Base-by-base conservation (phyloP, 53 echinoderm and acorn worm genomes). In the Holothuria leucospilota region DNA sequence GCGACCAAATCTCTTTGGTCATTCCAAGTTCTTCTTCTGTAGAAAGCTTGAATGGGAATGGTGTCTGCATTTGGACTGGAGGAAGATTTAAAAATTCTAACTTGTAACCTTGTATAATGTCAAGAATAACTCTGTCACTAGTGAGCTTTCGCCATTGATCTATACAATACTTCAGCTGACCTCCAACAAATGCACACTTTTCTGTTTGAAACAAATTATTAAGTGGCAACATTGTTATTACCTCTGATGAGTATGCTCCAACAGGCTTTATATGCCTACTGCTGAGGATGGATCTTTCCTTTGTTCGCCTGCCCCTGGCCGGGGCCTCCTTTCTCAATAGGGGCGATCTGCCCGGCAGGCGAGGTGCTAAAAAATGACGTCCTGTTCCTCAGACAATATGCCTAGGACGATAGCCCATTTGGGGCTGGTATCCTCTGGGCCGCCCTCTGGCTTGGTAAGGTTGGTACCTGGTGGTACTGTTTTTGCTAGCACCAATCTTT, bases 131-230 rank as follows among this genome's bases (percentile, higher is more conserved):
- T 67, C 68, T 67, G 49, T 87, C 84, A 20, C 68, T 60, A 20
- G 87, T 77, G 27, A 83, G 29, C 56, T 68, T 65, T 68, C 39
- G n/a, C n/a, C n/a, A n/a, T n/a, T n/a, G n/a, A n/a, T n/a, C n/a
- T n/a, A n/a, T n/a, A n/a, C n/a, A n/a, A 42, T 42, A 42, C 71
- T 70, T 70, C 71, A 8, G 39, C 2, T 70, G 71, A 34, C 71
- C 71, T 70, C 71, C 71, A 27, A 70, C 39, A 38, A 70, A 70
- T 70, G 71, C 71, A 70, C 71, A 38, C 71, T 6, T n/a, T n/a
- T n/a, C n/a, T n/a, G n/a, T n/a, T n/a, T n/a, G n/a, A n/a, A n/a
- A n/a, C n/a, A n/a, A n/a, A 27, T 8, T 30, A 70, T 28, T 70
- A 11, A 8, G 71, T 9, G 39, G 39, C 11, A 26, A 70, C 29